phyloP scores from a whole-genome alignment of 2,888 invertebrate genomes.

The Harpagoxenus sublaevis region DNA sequence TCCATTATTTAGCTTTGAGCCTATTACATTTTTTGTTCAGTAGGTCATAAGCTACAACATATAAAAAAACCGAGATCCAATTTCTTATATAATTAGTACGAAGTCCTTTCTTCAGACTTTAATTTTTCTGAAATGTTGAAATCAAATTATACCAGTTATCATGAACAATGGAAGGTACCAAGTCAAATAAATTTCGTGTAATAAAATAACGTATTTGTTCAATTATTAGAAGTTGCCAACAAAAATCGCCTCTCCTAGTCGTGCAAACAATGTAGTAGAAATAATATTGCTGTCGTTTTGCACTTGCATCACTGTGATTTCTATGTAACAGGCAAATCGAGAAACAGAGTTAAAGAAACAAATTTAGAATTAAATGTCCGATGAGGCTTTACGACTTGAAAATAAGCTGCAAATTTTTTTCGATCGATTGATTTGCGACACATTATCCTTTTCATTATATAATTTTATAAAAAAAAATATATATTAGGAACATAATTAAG shows the following conservation, averaged over 20 bases:
- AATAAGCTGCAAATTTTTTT: conserved; percentile 18
- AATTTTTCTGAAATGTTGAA: neutral
- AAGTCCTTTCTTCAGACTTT: neutral
- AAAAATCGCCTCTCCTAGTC: conserved; percentile 2
- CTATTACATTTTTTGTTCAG: too few relatives aligned
- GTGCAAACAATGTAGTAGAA: conserved; percentile 5
- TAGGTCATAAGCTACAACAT: too few relatives aligned
- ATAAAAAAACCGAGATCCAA: too few relatives aligned
- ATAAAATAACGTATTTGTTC: conserved; percentile 9
- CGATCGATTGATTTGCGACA: neutral
- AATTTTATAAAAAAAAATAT: conserved; percentile 8
- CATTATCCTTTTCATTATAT: conserved; percentile 8
- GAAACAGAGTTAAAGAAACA: neutral
- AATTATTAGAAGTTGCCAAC: neutral
- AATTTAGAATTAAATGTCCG: conserved; percentile 13
- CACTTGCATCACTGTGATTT: neutral
- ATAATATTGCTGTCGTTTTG: conserved; percentile 3
- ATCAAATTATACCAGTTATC: conserved; percentile 19
- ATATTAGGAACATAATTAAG: neutral
- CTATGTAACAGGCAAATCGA: neutral
- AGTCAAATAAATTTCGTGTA: conserved; percentile 21
- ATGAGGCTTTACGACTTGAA: conserved; percentile 4
- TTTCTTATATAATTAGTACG: too few relatives aligned
- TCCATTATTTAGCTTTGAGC: too few relatives aligned
- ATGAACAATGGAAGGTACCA: neutral